Percentiles rank a stretch among this genome's conserved stretches.
Conservation (phyloP, 2,113 vertebrate genomes). For the Dermatemys mawii region DNA sequence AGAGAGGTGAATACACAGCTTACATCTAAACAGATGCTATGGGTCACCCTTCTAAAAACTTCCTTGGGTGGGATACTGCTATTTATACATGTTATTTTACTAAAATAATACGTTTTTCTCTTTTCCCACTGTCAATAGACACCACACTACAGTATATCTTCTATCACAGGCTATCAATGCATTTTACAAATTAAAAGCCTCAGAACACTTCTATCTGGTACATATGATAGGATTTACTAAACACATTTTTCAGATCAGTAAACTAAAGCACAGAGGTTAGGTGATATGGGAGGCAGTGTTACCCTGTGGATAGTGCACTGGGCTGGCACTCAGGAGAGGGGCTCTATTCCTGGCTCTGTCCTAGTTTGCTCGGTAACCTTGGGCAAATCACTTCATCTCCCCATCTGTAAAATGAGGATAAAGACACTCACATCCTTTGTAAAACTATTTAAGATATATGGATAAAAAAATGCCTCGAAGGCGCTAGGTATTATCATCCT, state of each 20-base stretch:
- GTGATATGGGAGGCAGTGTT: rapidly evolving
- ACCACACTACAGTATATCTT: neutral
- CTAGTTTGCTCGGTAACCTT: neutral
- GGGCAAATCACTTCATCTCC: neutral
- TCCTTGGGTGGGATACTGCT: neutral
- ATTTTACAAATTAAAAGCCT: neutral
- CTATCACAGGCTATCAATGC: neutral
- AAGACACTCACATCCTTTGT: neutral
- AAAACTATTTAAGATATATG: neutral
- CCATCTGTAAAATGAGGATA: rapidly evolving
- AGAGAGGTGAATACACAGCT: neutral
- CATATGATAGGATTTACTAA: neutral
- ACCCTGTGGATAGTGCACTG: rapidly evolving
- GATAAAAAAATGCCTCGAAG: neutral
- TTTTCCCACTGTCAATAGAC: neutral
- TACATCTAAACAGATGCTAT: neutral
- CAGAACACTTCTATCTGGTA: rapidly evolving
- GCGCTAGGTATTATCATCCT: neutral
- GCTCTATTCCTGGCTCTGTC: neutral
- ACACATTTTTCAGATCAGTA: neutral
- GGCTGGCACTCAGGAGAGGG: neutral
- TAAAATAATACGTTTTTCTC: neutral
- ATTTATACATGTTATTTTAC: neutral
- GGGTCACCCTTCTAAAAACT: neutral
- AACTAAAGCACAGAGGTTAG: neutral